These are phyloP conservation scores for Hyperoplus immaculatus DNA, from an alignment of 2,797 vertebrate genomes.

Conservation along the genomic window DNA sequence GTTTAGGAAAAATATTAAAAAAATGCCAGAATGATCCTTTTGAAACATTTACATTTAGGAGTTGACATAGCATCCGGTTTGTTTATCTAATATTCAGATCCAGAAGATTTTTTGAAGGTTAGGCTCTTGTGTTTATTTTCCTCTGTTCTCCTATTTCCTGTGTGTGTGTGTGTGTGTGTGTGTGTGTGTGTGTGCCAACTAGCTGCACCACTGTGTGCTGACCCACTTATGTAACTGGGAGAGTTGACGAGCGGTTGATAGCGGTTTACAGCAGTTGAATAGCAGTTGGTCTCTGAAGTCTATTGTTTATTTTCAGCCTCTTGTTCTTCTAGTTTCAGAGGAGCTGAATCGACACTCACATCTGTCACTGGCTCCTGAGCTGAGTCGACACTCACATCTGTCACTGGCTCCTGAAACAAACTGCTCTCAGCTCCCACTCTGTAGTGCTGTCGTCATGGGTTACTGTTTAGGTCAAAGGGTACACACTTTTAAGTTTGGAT, in stretches of 20 bases:
- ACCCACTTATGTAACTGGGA: constrained; percentile 61
- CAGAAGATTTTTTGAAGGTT: not conserved
- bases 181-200: constrained; percentile 29
- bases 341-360: constrained; percentile 59
- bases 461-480: constrained; percentile 47
- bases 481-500: constrained; percentile 47
- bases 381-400: constrained; percentile 66
- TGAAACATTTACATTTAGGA: not conserved
- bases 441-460: constrained; percentile 16
- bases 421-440: not conserved
- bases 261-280: constrained; percentile 26
- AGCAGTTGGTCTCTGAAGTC: constrained; percentile 50
- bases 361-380: constrained; percentile 58
- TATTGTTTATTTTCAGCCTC: constrained; percentile 74
- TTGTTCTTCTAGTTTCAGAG: constrained; percentile 58
- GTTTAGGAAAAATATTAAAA: not conserved
- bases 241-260: constrained; percentile 56
- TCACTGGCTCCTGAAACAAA: constrained; percentile 30
- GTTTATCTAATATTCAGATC: constrained; percentile 2
- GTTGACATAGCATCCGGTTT: not conserved
- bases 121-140: constrained; percentile 36
- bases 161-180: constrained; percentile 15
- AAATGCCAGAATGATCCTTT: not conserved
- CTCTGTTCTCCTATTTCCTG: constrained; percentile 11
- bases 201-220: constrained; percentile 43